Evolutionary conservation across 2,888 invertebrate species (phyloP).

Genomic region (Odontocolon sp.): DNA sequence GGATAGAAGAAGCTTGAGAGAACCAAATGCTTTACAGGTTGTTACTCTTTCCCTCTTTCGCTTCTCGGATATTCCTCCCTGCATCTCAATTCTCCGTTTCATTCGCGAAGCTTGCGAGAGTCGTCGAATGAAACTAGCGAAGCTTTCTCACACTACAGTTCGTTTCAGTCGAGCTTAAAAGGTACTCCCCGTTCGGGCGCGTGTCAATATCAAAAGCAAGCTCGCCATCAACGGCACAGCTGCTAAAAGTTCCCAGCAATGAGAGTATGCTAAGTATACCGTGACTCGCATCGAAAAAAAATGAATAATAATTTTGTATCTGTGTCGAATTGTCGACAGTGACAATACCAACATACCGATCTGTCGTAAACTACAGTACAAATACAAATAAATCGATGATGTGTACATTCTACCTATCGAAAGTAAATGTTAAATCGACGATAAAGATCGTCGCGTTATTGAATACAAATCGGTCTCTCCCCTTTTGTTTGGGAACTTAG

Average conservation of each 20-base stretch:
- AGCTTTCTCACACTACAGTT: constrained; percentile 55
- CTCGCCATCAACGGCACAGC: constrained; percentile 42
- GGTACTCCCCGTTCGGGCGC: constrained; percentile 45
- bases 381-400: background rate
- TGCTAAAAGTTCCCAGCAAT: constrained; percentile 50
- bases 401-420: constrained; percentile 1
- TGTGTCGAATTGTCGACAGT: too few species aligned
- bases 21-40: constrained; percentile 46
- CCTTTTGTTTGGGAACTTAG: constrained; percentile 44
- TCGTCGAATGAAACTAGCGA: constrained; percentile 52
- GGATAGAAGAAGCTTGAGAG: too few species aligned
- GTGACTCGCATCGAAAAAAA: constrained; percentile 5
- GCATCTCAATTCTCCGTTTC: constrained; percentile 23
- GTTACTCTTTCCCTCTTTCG: constrained; percentile 32
- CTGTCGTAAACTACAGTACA: background rate
- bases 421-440: constrained; percentile 29
- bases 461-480: constrained; percentile 40
- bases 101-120: constrained; percentile 12
- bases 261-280: constrained; percentile 17
- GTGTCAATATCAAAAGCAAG: constrained; percentile 58
- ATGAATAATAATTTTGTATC: constrained; percentile 13
- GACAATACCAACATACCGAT: too few species aligned
- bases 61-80: constrained; percentile 42
- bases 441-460: constrained; percentile 40
- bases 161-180: constrained; percentile 56